A percentile compares a stretch with the other conserved stretches of the same genome.
phyloP scores from a whole-genome alignment of 1,140 invertebrate species.

The Macrocentrus cingulum region DNA sequence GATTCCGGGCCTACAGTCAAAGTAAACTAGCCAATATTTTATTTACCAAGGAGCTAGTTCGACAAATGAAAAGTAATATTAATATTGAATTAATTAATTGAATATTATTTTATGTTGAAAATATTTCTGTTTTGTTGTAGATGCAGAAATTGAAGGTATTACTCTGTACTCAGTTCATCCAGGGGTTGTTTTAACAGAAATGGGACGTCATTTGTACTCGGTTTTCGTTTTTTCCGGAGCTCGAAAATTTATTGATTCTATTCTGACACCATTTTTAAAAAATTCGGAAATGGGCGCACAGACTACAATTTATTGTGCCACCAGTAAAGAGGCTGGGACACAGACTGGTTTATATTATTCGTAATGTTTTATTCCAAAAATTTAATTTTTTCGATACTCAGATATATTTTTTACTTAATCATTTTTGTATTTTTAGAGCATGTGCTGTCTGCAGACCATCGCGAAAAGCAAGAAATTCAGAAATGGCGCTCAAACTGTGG shows the following conservation, averaged over 20 bases:
- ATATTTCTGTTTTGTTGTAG: constrained; percentile 37
- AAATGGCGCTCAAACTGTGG: constrained; percentile 72
- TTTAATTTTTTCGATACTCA: constrained; percentile 9
- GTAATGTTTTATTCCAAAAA: constrained; percentile 36
- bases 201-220: constrained; percentile 69
- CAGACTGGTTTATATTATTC: constrained; percentile 68
- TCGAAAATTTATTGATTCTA: constrained; percentile 33
- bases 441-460: constrained; percentile 57
- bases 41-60: constrained; percentile 68
- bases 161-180: constrained; percentile 73
- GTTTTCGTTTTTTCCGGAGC: constrained; percentile 55
- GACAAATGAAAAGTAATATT: constrained; percentile 63
- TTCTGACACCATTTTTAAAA: constrained; percentile 61
- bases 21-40: constrained; percentile 78
- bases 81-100: too few species aligned
- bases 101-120: too few species aligned
- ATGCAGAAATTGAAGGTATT: constrained; percentile 57
- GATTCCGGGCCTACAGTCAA: constrained; percentile 65
- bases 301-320: constrained; percentile 76
- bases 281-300: constrained; percentile 72
- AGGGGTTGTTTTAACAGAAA: constrained; percentile 72
- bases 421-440: constrained; percentile 55
- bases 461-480: constrained; percentile 56
- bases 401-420: neutral
- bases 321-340: constrained; percentile 68